Conservation (phyloP, 1,140 invertebrate genomes). For the Aphaenogaster floridana region DNA sequence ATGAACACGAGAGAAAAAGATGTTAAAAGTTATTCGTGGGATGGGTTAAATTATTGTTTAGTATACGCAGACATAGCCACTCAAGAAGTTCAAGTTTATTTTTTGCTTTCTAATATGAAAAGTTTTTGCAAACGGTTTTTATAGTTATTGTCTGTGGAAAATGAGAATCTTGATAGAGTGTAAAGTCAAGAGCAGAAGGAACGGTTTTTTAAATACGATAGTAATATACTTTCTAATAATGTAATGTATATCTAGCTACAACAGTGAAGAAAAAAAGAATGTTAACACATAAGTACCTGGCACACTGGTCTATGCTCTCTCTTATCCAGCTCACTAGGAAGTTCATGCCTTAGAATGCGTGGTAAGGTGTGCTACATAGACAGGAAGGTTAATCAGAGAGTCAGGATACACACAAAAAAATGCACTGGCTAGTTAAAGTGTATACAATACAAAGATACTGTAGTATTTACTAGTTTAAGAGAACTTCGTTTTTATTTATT, state of each 20-base stretch:
- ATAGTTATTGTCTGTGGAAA: slow-evolving; percentile 70
- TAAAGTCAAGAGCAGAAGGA: slow-evolving; percentile 73
- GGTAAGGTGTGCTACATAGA: slow-evolving; percentile 79
- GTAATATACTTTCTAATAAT: slow-evolving; percentile 80
- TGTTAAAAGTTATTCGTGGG: slow-evolving; percentile 72
- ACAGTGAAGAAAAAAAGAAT: slow-evolving; percentile 74
- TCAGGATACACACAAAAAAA: slow-evolving; percentile 73
- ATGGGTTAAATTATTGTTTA: slow-evolving; percentile 77
- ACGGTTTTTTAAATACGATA: slow-evolving; percentile 78
- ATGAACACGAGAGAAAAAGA: not conserved
- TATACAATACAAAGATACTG: slow-evolving; percentile 76
- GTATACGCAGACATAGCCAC: slow-evolving; percentile 72
- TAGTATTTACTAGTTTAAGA: slow-evolving; percentile 76
- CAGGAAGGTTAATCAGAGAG: slow-evolving; percentile 80
- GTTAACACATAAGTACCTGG: slow-evolving; percentile 83
- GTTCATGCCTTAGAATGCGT: slow-evolving; percentile 81
- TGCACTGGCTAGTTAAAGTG: slow-evolving; percentile 76
- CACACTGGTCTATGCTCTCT: slow-evolving; percentile 83
- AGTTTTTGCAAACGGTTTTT: slow-evolving; percentile 71
- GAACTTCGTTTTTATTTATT: slow-evolving; percentile 74
- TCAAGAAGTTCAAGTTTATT: slow-evolving; percentile 75
- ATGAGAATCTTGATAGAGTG: slow-evolving; percentile 72
- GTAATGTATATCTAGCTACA: slow-evolving; percentile 79
- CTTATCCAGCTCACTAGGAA: slow-evolving; percentile 79
- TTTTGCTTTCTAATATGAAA: slow-evolving; percentile 75